Conservation (phyloP, 2,888 invertebrate species). For the Archaeoteleia sp. region DNA sequence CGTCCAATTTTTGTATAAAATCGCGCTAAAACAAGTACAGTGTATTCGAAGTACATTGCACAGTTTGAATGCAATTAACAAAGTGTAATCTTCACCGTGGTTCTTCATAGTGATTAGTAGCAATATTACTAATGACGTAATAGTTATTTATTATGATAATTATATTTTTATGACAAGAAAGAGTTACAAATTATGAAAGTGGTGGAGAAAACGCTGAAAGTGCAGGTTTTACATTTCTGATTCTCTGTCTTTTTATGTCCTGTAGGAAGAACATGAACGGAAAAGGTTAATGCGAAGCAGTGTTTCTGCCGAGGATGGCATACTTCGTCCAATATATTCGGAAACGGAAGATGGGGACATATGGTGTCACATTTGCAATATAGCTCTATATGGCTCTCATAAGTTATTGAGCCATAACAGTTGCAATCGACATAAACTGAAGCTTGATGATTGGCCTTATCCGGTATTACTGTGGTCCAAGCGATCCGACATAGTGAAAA, state of each 20-base stretch:
- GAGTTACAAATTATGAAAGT: slow-evolving; percentile 22
- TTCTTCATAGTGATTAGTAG: slow-evolving; percentile 7
- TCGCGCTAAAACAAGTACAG: slow-evolving; percentile 5
- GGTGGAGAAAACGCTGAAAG: slow-evolving; percentile 11
- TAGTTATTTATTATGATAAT: slow-evolving; percentile 7
- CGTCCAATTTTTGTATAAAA: too few relatives aligned
- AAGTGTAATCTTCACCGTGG: slow-evolving; percentile 23
- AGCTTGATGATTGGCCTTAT: slow-evolving; percentile 73
- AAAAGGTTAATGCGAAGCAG: slow-evolving; percentile 73
- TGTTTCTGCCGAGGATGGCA: slow-evolving; percentile 73
- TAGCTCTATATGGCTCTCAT: slow-evolving; percentile 72
- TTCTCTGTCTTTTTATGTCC: slow-evolving; percentile 53
- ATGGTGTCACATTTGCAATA: slow-evolving; percentile 74
- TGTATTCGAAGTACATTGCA: slow-evolving; percentile 3
- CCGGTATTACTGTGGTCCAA: slow-evolving; percentile 72
- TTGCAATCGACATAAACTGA: slow-evolving; percentile 73
- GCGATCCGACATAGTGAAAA: slow-evolving; percentile 64
- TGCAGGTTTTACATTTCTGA: slow-evolving; percentile 14
- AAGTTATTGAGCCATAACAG: slow-evolving; percentile 71
- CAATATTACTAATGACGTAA: background rate
- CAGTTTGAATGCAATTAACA: too few relatives aligned
- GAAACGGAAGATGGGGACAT: slow-evolving; percentile 72
- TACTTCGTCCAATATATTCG: slow-evolving; percentile 71
- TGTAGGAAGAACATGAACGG: slow-evolving; percentile 72
- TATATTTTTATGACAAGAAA: slow-evolving; percentile 4